phyloP scores from a whole-genome alignment of 2,888 invertebrate species.

The Mesodorylaimus sp. region DNA sequence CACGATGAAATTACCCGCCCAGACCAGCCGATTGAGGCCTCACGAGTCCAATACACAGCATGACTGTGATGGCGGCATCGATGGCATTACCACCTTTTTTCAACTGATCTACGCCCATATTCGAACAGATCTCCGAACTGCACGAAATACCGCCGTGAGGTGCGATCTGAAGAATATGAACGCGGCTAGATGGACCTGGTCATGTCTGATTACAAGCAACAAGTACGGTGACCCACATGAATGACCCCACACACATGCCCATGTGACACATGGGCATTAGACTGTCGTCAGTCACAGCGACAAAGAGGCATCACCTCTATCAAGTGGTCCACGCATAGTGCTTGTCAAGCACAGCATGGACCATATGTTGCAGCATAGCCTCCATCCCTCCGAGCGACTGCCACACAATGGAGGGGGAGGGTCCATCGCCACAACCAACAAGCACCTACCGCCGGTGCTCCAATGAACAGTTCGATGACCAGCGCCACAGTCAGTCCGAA shows the following conservation, averaged over 20 bases:
- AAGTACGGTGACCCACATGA: no score
- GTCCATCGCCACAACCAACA: no score
- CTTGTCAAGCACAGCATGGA: no score
- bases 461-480: slow-evolving; percentile 51
- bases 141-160: slow-evolving; percentile 58
- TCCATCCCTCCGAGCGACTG: no score
- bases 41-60: slow-evolving; percentile 53
- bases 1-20: slow-evolving; percentile 49
- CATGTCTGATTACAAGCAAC: slow-evolving; percentile 1
- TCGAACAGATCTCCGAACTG: slow-evolving; percentile 49
- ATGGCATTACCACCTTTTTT: slow-evolving; percentile 53
- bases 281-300: background rate
- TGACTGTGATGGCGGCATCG: slow-evolving; percentile 54
- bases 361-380: no score
- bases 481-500: slow-evolving; percentile 51
- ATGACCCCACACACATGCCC: background rate
- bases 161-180: slow-evolving; percentile 40
- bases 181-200: background rate
- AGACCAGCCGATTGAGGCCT: slow-evolving; percentile 53
- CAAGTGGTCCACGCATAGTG: no score
- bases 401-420: no score
- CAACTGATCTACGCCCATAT: slow-evolving; percentile 48
- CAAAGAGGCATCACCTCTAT: no score
- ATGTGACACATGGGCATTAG: background rate
- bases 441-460: slow-evolving; percentile 51